A percentile compares a stretch with the other conserved stretches of the same genome.
phyloP scores from a whole-genome alignment of 2,888 invertebrate species.

The Hirtodrosophila alboralis region DNA sequence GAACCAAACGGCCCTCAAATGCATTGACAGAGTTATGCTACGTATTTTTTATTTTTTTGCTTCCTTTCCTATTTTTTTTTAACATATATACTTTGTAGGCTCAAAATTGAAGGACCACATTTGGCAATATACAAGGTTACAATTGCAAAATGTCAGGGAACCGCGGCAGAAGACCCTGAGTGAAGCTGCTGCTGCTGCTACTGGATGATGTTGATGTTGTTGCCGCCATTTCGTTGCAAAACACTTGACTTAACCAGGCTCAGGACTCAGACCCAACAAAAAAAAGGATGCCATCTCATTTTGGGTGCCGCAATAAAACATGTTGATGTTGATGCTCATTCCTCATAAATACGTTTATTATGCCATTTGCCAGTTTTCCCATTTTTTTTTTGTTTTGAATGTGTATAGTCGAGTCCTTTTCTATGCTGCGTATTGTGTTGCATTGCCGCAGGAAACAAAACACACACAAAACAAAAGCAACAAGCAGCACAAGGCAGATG shows the following conservation, averaged over 20 bases:
- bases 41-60: constrained; percentile 35
- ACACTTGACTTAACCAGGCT: constrained; percentile 41
- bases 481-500: constrained; percentile 56
- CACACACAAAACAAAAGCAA: constrained; percentile 43
- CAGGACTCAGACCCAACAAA: constrained; percentile 3
- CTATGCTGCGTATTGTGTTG: constrained; percentile 39
- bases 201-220: too few relatives aligned
- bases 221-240: constrained; percentile 8
- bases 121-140: constrained; percentile 74
- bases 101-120: constrained; percentile 73
- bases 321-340: constrained; percentile 34
- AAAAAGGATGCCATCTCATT: constrained; percentile 8
- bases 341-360: constrained; percentile 66
- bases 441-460: constrained; percentile 64
- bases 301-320: constrained; percentile 33
- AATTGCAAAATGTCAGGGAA: constrained; percentile 69
- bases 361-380: constrained; percentile 67
- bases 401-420: constrained; percentile 8
- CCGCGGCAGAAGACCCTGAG: constrained; percentile 29
- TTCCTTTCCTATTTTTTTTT: constrained; percentile 21
- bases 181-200: constrained; percentile 43
- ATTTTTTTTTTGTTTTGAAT: constrained; percentile 9
- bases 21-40: constrained; percentile 77
- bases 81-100: constrained; percentile 70
- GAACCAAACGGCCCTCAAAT: constrained; percentile 72